Conservation (phyloP, 1,140 invertebrate genomes). For the Papilio polyxenes region DNA sequence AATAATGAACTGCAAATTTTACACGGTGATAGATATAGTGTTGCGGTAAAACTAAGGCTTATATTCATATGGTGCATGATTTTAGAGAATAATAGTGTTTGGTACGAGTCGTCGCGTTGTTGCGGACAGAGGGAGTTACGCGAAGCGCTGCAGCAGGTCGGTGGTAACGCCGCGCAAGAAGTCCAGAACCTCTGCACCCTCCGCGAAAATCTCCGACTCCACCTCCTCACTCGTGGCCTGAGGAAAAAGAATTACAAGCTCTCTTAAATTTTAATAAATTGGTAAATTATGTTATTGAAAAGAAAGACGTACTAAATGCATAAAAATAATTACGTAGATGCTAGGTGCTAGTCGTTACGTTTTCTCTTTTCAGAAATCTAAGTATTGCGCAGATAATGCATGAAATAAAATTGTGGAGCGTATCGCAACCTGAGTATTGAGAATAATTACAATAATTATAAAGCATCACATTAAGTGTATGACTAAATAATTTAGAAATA, state of each 20-base stretch:
- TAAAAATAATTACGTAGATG: too few species aligned
- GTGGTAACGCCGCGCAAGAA: conserved; percentile 72
- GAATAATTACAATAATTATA: too few species aligned
- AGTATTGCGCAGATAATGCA: too few species aligned
- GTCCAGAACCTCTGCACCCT: conserved; percentile 66
- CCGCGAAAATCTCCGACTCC: conserved; percentile 46
- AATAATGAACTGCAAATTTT: neutral
- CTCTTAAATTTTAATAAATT: neutral
- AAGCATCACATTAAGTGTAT: too few species aligned
- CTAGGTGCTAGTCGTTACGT: too few species aligned
- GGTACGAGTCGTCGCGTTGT: conserved; percentile 34
- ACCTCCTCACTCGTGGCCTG: conserved; percentile 52
- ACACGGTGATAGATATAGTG: neutral
- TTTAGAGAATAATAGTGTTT: conserved; percentile 31
- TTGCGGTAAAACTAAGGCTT: neutral
- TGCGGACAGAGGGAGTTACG: conserved; percentile 47
- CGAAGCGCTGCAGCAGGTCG: conserved; percentile 68
- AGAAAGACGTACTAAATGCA: too few species aligned
- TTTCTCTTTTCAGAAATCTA: too few species aligned
- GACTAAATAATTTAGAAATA: too few species aligned
- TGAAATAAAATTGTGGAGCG: too few species aligned
- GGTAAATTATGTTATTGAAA: too few species aligned
- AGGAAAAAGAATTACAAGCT: conserved; percentile 37
- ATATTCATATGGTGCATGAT: conserved; percentile 4
- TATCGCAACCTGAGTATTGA: too few species aligned